Evolutionary conservation across 2,888 invertebrate genomes (phyloP), one percentile per base, ranked within the genome.

Genomic region (Cataglyphis rosenhaueri): DNA sequence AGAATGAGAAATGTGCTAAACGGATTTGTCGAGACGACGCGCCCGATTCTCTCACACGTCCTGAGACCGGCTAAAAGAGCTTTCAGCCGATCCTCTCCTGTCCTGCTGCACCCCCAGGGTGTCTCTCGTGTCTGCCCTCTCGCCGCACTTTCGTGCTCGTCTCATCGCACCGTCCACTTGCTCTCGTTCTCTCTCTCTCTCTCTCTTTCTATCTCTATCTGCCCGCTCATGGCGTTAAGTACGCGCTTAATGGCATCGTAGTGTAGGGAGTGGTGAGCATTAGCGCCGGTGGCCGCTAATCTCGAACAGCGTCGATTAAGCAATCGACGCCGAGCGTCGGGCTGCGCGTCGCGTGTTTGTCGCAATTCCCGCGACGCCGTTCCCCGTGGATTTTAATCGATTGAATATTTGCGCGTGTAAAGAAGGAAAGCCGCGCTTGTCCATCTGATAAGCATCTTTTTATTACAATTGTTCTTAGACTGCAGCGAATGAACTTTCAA

Each of bases 291-390:
- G 88, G 85, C 86, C 87, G 87, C 89, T 91, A 91, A 92, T 92
- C 91, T 90, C 86, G 82, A 87, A 85, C 86, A 87, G 88, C 89
- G 90, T 89, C 91, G 90, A 91, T 92, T 91, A 90, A 90, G 87
- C 90, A 88, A 91, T 92, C 92, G 90, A 90, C 85, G 86, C 84
- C 83, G 84, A 64, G 59, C 38, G 21, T 21, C 21, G 81, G 70
- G 52, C 35, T 35, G 35, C 68, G 82, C 52, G 78, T 61, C 82
- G 82, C 71, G 41, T 70, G 57, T 70, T 70, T 57, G 62, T 21
- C 57, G 70, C 21, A 38, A 52, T 8, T 29, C 18, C 32, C 70
- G 52, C 59, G 38, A 38, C 15, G n/a, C 25, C n/a, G 6, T 52
- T 18, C 48, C n/a, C 25, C 78, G 21, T 38, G 41, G 25, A 2